Percentiles rank a stretch among this genome's conserved stretches.
Conservation (phyloP, 2,797 vertebrate genomes). For the Lutjanus campechanus region DNA sequence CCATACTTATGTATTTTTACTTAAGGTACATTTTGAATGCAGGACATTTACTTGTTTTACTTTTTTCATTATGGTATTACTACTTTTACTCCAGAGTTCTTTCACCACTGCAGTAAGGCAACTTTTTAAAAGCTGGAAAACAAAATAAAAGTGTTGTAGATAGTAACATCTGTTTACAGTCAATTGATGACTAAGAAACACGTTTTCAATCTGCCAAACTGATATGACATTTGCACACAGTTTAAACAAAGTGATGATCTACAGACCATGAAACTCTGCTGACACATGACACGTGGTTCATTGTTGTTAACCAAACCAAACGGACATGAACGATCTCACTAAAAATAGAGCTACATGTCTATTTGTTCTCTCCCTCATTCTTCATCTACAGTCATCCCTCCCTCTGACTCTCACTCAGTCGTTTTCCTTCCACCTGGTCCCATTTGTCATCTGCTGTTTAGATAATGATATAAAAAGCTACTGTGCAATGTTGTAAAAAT, state of each 20-base stretch:
- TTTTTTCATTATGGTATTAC: too few relatives aligned
- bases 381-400: conserved; percentile 20
- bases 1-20: too few relatives aligned
- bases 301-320: conserved; percentile 27
- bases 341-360: conserved; percentile 28
- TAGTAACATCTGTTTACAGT: neutral
- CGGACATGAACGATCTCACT: neutral
- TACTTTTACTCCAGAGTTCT: neutral
- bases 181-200: neutral
- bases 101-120: neutral
- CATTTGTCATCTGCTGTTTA: conserved; percentile 47
- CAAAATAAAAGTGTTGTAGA: neutral
- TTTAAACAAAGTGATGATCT: neutral
- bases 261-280: neutral
- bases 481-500: conserved; percentile 44
- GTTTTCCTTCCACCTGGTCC: conserved; percentile 41
- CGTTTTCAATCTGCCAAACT: neutral
- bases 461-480: conserved; percentile 49
- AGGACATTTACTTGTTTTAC: too few relatives aligned
- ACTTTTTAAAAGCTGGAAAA: neutral
- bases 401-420: neutral
- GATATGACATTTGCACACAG: neutral
- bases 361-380: conserved; percentile 27
- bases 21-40: too few relatives aligned
- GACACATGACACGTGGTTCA: conserved; percentile 8